Evolutionary conservation across 2,113 vertebrate species (phyloP).

Genomic region (Campylomormyrus numenius): DNA sequence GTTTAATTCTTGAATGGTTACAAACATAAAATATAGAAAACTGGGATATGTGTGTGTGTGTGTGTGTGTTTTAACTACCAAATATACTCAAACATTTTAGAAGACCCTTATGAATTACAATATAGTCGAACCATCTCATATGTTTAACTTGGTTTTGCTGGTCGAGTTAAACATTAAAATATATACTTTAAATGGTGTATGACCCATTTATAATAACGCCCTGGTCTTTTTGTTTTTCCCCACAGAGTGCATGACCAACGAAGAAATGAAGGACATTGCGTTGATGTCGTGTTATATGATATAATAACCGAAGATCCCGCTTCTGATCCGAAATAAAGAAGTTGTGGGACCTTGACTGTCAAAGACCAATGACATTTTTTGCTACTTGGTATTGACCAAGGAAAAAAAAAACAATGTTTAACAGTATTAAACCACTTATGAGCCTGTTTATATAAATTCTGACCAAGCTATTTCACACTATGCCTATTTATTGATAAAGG

Average conservation of each 20-base stretch:
- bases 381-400: background rate
- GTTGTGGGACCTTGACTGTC: background rate
- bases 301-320: background rate
- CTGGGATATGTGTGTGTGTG: background rate
- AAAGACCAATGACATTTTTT: background rate
- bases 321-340: background rate
- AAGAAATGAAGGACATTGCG: slow-evolving; percentile 48
- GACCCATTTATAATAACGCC: background rate
- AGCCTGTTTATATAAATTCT: background rate
- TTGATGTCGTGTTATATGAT: slow-evolving; percentile 57
- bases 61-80: background rate
- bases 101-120: background rate
- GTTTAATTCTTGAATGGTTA: background rate
- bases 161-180: background rate
- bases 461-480: background rate
- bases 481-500: background rate
- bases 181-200: background rate
- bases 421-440: background rate
- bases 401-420: background rate
- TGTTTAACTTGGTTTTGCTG: background rate
- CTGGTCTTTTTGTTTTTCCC: background rate
- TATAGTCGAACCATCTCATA: background rate
- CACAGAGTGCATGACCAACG: slow-evolving; percentile 42
- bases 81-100: background rate
- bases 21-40: background rate